These are phyloP conservation scores for Eupithecia inturbata DNA, from an alignment of 2,888 invertebrate species.

Conservation along the genomic window DNA sequence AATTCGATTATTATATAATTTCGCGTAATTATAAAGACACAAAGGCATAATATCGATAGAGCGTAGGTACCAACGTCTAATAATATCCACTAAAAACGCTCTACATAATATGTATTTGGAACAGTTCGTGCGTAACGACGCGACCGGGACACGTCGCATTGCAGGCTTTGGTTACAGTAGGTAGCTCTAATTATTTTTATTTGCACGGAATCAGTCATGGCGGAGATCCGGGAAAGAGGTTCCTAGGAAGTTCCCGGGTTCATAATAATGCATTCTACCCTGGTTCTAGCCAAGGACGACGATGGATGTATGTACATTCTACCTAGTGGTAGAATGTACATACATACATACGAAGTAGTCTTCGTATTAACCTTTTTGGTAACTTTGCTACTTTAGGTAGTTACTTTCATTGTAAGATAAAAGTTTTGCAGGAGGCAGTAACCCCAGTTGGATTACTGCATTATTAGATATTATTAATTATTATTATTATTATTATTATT, in stretches of 20 bases:
- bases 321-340: no score
- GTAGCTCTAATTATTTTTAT: conserved; percentile 26
- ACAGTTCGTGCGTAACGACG: conserved; percentile 60
- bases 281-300: background rate
- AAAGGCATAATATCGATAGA: conserved; percentile 34
- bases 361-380: background rate
- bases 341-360: no score
- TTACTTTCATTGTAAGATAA: background rate
- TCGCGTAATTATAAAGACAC: conserved; percentile 50
- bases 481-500: no score
- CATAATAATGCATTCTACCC: conserved; percentile 17
- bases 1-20: conserved; percentile 54
- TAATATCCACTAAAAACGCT: conserved; percentile 30
- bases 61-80: conserved; percentile 22
- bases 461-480: no score
- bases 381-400: background rate
- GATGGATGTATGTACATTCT: background rate
- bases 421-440: no score
- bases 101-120: conserved; percentile 37
- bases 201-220: conserved; percentile 40
- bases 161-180: background rate
- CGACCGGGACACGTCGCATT: conserved; percentile 43
- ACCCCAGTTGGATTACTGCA: no score
- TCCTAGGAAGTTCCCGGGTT: conserved; percentile 30
- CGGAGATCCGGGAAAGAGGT: conserved; percentile 54